These are phyloP conservation scores for Centrocercus urophasianus DNA, from an alignment of 2,113 vertebrate genomes.

Conservation along the genomic window DNA sequence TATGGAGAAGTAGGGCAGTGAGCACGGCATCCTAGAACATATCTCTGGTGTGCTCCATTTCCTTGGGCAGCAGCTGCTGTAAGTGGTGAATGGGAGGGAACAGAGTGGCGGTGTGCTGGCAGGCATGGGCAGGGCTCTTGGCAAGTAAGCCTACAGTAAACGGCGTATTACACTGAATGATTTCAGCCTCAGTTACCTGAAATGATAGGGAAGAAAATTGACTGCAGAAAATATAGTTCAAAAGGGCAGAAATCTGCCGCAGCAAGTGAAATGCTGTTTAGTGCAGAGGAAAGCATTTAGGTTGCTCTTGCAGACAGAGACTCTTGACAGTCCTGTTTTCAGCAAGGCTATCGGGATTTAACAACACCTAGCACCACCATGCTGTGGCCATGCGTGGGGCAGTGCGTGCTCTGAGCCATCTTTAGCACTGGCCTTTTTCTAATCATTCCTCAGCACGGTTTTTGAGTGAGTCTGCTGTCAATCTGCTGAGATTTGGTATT, in stretches of 20 bases:
- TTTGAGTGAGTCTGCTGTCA: not conserved
- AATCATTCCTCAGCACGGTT: not conserved
- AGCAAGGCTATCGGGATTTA: not conserved
- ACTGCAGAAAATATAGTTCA: not conserved
- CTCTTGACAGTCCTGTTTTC: not conserved
- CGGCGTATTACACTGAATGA: not conserved
- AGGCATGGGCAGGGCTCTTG: fast-evolving
- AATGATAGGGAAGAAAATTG: not conserved
- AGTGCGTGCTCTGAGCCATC: fast-evolving
- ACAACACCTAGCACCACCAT: not conserved
- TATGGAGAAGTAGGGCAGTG: not conserved
- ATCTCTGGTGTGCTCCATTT: not conserved
- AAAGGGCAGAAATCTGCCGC: not conserved
- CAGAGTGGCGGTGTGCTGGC: fast-evolving
- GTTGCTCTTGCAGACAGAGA: not conserved
- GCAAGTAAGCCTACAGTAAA: not conserved
- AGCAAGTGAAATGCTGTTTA: not conserved
- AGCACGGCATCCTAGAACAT: not conserved
- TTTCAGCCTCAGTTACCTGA: not conserved
- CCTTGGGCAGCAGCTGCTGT: fast-evolving
- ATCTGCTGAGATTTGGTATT: constrained; percentile 22
- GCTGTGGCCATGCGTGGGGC: not conserved
- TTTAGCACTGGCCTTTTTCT: not conserved
- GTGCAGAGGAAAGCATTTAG: not conserved
- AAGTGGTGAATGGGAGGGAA: not conserved